phyloP scores from a whole-genome alignment of 2,888 invertebrate species.

The Acleris cristana region DNA sequence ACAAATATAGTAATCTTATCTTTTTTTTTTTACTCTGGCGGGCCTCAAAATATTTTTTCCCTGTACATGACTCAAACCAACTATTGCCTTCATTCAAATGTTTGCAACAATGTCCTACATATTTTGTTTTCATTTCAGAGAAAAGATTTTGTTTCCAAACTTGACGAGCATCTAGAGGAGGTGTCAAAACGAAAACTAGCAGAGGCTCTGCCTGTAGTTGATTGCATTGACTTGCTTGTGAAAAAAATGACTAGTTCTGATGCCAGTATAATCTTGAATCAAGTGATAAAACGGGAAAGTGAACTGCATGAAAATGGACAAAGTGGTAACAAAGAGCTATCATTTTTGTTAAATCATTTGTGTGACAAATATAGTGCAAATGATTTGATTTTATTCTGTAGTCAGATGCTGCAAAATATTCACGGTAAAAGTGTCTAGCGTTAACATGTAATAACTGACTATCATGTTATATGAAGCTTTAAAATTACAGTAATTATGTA shows the following conservation, averaged over 20 bases:
- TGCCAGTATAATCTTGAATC: conserved; percentile 47
- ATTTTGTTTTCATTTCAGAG: conserved; percentile 55
- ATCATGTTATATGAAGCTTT: conserved; percentile 17
- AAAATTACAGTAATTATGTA: neutral
- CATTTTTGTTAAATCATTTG: conserved; percentile 57
- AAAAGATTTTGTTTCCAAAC: conserved; percentile 58
- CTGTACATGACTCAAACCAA: too few species aligned
- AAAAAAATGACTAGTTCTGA: conserved; percentile 51
- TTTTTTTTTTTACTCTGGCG: too few species aligned
- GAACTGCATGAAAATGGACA: conserved; percentile 29
- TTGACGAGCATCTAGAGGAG: conserved; percentile 54
- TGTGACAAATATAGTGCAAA: conserved; percentile 56
- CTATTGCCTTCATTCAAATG: too few species aligned
- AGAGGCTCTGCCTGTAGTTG: conserved; percentile 51
- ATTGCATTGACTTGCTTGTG: conserved; percentile 50
- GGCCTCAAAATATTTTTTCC: too few species aligned
- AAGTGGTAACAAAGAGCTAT: conserved; percentile 47
- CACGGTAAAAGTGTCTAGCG: conserved; percentile 51
- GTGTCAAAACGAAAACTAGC: conserved; percentile 53
- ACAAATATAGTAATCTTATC: too few species aligned
- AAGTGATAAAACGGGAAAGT: conserved; percentile 50
- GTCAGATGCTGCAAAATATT: conserved; percentile 57
- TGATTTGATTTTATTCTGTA: conserved; percentile 64
- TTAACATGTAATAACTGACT: conserved; percentile 19
- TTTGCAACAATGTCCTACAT: too few species aligned